Conservation (phyloP, 2,888 invertebrate species). For the Allacma fusca region DNA sequence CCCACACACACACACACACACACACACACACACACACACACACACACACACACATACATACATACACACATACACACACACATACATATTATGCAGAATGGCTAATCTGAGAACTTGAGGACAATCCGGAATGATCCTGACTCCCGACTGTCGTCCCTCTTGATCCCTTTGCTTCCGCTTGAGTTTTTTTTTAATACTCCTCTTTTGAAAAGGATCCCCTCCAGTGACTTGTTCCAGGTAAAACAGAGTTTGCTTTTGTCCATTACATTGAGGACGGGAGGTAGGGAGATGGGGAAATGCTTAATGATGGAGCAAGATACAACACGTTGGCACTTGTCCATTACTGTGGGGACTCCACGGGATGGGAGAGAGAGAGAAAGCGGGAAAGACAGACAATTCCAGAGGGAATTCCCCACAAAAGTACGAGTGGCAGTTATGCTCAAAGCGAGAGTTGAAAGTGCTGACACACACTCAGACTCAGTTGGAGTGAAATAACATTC, state of each 20-base stretch:
- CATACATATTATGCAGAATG: no score
- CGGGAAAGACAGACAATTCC: slow-evolving; percentile 53
- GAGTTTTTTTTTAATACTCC: no score
- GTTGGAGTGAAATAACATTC: slow-evolving; percentile 8
- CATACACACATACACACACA: no score
- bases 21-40: no score
- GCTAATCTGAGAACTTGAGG: no score
- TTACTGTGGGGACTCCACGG: not conserved
- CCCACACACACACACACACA: no score
- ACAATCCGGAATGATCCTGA: not conserved
- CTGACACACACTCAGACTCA: no score
- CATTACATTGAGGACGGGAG: not conserved
- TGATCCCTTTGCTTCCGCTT: not conserved
- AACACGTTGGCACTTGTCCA: slow-evolving; percentile 16
- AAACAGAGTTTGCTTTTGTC: not conserved
- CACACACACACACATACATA: no score
- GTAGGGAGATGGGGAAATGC: not conserved
- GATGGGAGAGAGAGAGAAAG: not conserved
- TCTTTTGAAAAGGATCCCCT: no score
- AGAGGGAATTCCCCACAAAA: slow-evolving; percentile 58
- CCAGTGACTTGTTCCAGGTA: not conserved
- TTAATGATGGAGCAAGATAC: not conserved
- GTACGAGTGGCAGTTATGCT: slow-evolving; percentile 60
- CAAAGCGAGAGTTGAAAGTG: slow-evolving; percentile 22
- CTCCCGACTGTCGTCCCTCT: slow-evolving; percentile 3